These are phyloP conservation scores for Chrysoperla carnea DNA, from an alignment of 1,140 invertebrate genomes.

Conservation along the genomic window DNA sequence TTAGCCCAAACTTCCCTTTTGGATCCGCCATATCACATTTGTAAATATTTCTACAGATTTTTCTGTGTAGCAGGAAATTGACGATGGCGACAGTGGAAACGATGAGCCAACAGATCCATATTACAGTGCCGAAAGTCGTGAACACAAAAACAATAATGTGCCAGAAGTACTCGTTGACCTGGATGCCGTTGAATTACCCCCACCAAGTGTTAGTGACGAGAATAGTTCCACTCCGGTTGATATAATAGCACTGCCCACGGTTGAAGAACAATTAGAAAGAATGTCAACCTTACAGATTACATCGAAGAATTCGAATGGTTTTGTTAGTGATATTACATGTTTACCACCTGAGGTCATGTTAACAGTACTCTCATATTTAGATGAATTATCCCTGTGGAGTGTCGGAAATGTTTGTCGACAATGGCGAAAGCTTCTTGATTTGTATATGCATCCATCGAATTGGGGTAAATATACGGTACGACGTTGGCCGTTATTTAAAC, in stretches of 20 bases:
- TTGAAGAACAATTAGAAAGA: slow-evolving; percentile 5
- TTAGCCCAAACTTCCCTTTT: too few species aligned
- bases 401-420: slow-evolving; percentile 69
- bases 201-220: slow-evolving; percentile 4
- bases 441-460: slow-evolving; percentile 50
- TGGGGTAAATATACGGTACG: slow-evolving; percentile 58
- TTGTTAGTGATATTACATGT: slow-evolving; percentile 27
- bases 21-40: too few species aligned
- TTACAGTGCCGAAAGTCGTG: slow-evolving; percentile 25
- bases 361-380: slow-evolving; percentile 73
- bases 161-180: background rate
- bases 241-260: slow-evolving; percentile 10
- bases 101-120: slow-evolving; percentile 72
- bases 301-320: background rate
- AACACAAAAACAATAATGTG: slow-evolving; percentile 3
- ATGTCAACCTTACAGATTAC: background rate
- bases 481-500: slow-evolving; percentile 69
- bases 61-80: slow-evolving; percentile 45
- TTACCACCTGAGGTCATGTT: slow-evolving; percentile 59
- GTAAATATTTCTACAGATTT: slow-evolving; percentile 10
- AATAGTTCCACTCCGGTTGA: slow-evolving; percentile 12
- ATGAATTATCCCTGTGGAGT: slow-evolving; percentile 79
- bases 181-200: slow-evolving; percentile 6
- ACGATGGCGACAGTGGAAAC: slow-evolving; percentile 84
- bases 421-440: slow-evolving; percentile 63